These are phyloP conservation scores for Rhagophthalmus giganteus DNA, from an alignment of 2,888 invertebrate species.

Conservation along the genomic window DNA sequence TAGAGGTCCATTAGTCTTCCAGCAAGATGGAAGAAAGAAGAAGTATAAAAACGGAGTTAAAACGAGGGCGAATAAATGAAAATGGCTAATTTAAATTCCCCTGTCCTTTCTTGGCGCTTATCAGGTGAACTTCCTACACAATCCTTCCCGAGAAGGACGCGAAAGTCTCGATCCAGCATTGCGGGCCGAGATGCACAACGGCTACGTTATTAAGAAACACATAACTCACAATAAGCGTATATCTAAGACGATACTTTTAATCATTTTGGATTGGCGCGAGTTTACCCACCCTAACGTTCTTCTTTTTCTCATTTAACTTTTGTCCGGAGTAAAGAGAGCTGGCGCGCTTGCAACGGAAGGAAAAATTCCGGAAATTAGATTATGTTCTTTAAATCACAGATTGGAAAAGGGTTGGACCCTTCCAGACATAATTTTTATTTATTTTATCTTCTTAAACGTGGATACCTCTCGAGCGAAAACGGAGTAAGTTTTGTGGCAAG, in stretches of 20 bases:
- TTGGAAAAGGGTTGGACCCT: conserved; percentile 41
- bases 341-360: conserved; percentile 16
- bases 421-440: conserved; percentile 26
- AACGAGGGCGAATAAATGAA: conserved; percentile 53
- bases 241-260: conserved; percentile 52
- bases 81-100: conserved; percentile 55
- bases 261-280: conserved; percentile 46
- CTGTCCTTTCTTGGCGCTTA: conserved; percentile 27
- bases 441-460: conserved; percentile 12
- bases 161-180: background rate
- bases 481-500: too few species aligned
- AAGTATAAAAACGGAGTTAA: conserved; percentile 46
- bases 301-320: conserved; percentile 24
- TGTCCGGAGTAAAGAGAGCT: conserved; percentile 3
- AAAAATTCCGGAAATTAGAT: conserved; percentile 43
- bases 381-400: conserved; percentile 48
- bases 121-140: conserved; percentile 19
- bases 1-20: conserved; percentile 50
- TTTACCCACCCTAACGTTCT: conserved; percentile 32
- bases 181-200: conserved; percentile 10
- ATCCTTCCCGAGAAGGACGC: conserved; percentile 9
- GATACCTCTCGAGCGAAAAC: too few species aligned
- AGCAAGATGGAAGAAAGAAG: conserved; percentile 41
- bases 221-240: conserved; percentile 47
- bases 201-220: conserved; percentile 21